Conservation (phyloP, 2,888 invertebrate species). For the Linnaemya tessellans region DNA sequence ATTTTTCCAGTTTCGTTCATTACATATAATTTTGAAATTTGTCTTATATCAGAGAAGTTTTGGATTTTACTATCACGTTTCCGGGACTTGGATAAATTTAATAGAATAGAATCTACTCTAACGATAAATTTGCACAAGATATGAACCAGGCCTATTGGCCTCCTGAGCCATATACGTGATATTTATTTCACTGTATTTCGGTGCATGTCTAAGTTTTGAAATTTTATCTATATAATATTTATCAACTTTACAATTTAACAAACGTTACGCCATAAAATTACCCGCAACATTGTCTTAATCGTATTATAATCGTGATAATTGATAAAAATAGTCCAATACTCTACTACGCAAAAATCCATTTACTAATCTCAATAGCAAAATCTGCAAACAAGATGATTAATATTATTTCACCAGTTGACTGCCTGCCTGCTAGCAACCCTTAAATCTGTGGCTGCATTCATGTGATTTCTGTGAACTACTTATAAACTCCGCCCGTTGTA, state of each 20-base stretch:
- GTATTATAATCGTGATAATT: slow-evolving; percentile 44
- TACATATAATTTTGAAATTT: too few species aligned
- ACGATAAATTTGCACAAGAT: too few species aligned
- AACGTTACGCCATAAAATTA: background rate
- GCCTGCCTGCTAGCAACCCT: slow-evolving; percentile 59
- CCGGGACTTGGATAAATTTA: too few species aligned
- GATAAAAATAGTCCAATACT: slow-evolving; percentile 39
- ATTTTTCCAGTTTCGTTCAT: too few species aligned
- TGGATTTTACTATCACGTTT: too few species aligned
- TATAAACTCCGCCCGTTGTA: slow-evolving; percentile 59
- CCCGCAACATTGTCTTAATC: slow-evolving; percentile 18
- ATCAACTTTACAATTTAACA: background rate
- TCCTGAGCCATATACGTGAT: too few species aligned
- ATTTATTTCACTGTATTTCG: background rate
- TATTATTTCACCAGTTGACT: slow-evolving; percentile 38
- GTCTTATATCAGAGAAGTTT: too few species aligned
- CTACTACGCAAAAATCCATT: background rate
- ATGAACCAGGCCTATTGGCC: too few species aligned
- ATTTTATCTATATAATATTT: too few species aligned
- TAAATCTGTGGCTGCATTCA: slow-evolving; percentile 42
- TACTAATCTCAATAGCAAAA: slow-evolving; percentile 47
- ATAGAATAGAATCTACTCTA: too few species aligned
- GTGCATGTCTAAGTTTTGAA: background rate
- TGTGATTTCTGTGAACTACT: slow-evolving; percentile 32
- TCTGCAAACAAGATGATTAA: slow-evolving; percentile 62